Conservation (phyloP, 2,797 vertebrate genomes). For the Nyctibius grandis region DNA sequence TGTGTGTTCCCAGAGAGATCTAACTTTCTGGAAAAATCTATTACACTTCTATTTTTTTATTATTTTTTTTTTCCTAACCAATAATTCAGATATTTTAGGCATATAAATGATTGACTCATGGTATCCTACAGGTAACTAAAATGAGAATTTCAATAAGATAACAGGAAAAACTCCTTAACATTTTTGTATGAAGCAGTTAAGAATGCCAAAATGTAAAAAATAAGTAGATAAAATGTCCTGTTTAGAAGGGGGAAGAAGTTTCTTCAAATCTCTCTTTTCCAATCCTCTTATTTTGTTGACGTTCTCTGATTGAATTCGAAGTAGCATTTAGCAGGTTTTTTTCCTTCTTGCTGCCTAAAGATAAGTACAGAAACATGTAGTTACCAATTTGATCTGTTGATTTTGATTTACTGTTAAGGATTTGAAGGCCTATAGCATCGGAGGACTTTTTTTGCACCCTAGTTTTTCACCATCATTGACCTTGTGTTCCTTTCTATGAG, state of each 20-base stretch:
- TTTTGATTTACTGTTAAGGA: background rate
- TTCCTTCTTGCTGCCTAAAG: background rate
- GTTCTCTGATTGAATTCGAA: background rate
- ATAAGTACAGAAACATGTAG: background rate
- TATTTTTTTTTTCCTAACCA: too few relatives aligned
- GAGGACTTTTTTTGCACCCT: background rate
- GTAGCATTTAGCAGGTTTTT: background rate
- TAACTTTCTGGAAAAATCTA: background rate
- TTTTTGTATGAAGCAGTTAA: background rate
- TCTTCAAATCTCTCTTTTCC: background rate
- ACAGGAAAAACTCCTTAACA: background rate
- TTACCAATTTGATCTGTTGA: background rate
- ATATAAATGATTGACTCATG: background rate
- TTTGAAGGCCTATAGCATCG: background rate
- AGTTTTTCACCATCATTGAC: background rate
- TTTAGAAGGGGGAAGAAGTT: background rate
- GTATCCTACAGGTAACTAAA: background rate
- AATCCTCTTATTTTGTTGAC: background rate
- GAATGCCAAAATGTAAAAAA: background rate
- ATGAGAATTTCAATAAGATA: background rate
- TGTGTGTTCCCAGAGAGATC: background rate
- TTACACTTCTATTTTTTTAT: background rate
- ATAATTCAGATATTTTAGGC: background rate
- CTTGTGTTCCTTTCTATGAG: background rate
- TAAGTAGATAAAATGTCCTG: background rate